Evolutionary conservation across 2,797 vertebrate genomes (phyloP), one percentile per base, ranked within the genome.

Genomic region (Pristis pectinata): DNA sequence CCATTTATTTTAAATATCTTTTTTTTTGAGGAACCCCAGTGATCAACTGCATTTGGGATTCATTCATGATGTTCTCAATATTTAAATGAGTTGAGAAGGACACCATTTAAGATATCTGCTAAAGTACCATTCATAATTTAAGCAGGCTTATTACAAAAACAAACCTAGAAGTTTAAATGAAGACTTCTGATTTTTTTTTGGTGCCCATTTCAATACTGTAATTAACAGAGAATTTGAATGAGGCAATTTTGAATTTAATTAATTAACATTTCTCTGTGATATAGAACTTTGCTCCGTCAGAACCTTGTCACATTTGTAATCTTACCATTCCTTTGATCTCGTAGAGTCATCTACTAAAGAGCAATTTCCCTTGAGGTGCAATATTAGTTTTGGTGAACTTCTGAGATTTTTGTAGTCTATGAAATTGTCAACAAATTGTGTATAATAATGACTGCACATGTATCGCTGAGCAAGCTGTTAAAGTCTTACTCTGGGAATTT

Each of bases 401-500:
- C 61, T n/a, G 56, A 59, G 34, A 61, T 15, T 64, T 61, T 37
- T 64, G 30, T 17, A 89, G 56, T 64, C 34, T 13, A 17, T 17
- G 13, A n/a, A 87, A 34, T 87, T 30, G 30, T 59, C 83, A 89
- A n/a, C 89, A 64, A 89, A 61, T 89, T n/a, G 56, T 56, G 56
- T 34, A 13, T 34, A 89, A 64, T n/a, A 64, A 37, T 56, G 49
- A n/a, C 53, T 19, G 34, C 30, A 30, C 15, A n/a, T 89, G 34
- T 61, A 61, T 64, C 83, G 87, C 13, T 34, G 6, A 61, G 19
- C n/a, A 19, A 56, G 56, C 41, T 59, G n/a, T 13, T 59, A 27
- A 89, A n/a, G 61, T 56, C n/a, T 91, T 37, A 64, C 59, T 91
- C 56, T 91, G 56, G 87, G 59, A 89, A 64, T 91, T 91, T 91